These are phyloP conservation scores for Apamea monoglypha DNA, from an alignment of 2,888 invertebrate species.

Conservation along the genomic window DNA sequence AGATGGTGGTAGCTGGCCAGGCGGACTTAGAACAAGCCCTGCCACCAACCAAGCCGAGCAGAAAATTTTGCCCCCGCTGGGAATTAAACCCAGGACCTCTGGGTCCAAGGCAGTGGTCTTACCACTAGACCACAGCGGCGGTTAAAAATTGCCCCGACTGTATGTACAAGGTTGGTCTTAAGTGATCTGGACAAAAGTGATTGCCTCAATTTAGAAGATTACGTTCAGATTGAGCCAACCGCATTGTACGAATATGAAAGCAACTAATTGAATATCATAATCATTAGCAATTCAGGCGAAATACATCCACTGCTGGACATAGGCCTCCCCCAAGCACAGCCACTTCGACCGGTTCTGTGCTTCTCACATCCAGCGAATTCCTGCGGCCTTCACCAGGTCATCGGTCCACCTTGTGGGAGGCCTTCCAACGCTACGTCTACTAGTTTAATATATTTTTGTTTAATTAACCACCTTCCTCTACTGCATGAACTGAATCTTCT, in stretches of 20 bases:
- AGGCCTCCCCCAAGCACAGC: not conserved
- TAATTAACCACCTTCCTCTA: not conserved
- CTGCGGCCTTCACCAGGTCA: not conserved
- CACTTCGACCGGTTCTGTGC: not conserved
- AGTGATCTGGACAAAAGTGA: not conserved
- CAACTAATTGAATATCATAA: not conserved
- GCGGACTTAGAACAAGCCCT: no score
- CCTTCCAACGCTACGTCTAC: not conserved
- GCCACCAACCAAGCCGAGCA: no score
- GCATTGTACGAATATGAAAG: not conserved
- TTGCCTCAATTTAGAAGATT: not conserved
- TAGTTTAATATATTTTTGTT: not conserved
- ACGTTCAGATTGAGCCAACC: not conserved
- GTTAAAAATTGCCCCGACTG: no score
- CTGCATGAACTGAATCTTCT: constrained; percentile 11
- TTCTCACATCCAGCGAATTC: not conserved
- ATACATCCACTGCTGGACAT: not conserved
- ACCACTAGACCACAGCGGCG: no score
- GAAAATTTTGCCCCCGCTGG: no score
- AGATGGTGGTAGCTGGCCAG: no score
- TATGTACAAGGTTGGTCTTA: not conserved
- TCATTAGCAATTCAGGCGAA: not conserved
- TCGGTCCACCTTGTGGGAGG: not conserved
- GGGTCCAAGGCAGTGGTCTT: no score
- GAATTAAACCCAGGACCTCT: no score